phyloP scores from a whole-genome alignment of 53 echinoderm and acorn worm genomes.

The Actinopyga echinites region DNA sequence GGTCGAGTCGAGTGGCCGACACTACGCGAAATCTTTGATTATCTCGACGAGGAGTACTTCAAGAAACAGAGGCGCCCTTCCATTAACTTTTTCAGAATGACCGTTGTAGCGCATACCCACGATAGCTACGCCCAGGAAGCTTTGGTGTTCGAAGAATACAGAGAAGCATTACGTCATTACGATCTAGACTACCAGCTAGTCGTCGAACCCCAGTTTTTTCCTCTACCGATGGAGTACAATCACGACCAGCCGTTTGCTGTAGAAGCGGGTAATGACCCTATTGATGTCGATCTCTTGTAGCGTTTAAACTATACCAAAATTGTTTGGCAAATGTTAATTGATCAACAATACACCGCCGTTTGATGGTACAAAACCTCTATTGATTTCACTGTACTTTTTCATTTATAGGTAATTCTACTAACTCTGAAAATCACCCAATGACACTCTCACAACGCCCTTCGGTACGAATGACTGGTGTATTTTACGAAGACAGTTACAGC shows the following conservation, averaged over 20 bases:
- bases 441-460: too few relatives aligned
- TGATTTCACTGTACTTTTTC: too few relatives aligned
- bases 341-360: too few relatives aligned
- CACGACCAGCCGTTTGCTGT: not conserved
- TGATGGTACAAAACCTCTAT: too few relatives aligned
- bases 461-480: too few relatives aligned
- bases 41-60: constrained; percentile 65
- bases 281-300: too few relatives aligned
- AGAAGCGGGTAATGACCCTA: not conserved
- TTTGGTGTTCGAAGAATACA: constrained; percentile 77
- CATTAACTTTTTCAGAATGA: constrained; percentile 62
- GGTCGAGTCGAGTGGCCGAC: constrained; percentile 74
- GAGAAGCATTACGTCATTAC: constrained; percentile 57
- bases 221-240: constrained; percentile 53
- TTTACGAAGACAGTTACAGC: too few relatives aligned
- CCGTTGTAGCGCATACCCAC: constrained; percentile 62
- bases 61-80: constrained; percentile 57
- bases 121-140: constrained; percentile 66
- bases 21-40: constrained; percentile 80
- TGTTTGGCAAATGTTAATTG: too few relatives aligned
- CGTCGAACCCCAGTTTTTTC: constrained; percentile 79
- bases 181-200: constrained; percentile 74
- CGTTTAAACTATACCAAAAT: too few relatives aligned
- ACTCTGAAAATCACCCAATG: too few relatives aligned
- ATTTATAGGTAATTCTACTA: too few relatives aligned